Conservation (phyloP, 1,140 invertebrate species). For the Caenorhabditis elegans region DNA sequence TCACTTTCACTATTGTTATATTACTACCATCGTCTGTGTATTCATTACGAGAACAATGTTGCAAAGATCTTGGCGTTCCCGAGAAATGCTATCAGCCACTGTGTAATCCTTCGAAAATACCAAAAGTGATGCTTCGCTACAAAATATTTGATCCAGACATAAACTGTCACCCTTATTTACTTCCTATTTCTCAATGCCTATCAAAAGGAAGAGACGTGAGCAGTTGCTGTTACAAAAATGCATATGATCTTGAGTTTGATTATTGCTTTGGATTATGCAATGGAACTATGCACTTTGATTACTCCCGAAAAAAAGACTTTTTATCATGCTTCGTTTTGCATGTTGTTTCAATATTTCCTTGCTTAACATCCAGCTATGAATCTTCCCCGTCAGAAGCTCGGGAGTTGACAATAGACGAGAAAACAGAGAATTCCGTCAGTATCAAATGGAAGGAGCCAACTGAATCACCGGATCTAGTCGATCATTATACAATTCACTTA, state of each 20-base stretch:
- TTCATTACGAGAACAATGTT: neutral
- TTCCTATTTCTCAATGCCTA: constrained; percentile 40
- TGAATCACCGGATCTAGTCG: neutral
- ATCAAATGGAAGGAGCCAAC: constrained; percentile 7
- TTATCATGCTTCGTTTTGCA: constrained; percentile 47
- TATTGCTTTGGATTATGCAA: constrained; percentile 43
- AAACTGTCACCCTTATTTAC: constrained; percentile 36
- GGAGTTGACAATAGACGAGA: neutral
- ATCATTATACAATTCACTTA: constrained; percentile 16
- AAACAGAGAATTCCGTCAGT: neutral
- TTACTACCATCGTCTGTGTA: neutral
- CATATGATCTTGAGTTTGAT: neutral
- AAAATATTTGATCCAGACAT: neutral
- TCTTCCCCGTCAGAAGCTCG: constrained; percentile 2
- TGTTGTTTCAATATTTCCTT: constrained; percentile 38
- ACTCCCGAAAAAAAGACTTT: neutral
- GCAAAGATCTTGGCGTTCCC: neutral
- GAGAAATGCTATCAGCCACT: neutral
- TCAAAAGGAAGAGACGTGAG: constrained; percentile 41
- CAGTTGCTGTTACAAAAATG: constrained; percentile 34
- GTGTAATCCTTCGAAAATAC: neutral
- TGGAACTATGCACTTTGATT: neutral
- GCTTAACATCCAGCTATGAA: constrained; percentile 32
- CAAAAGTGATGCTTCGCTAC: neutral
- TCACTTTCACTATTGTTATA: neutral